These are phyloP conservation scores for Brachionus sp. DNA, from an alignment of 1,140 invertebrate genomes.

Conservation along the genomic window DNA sequence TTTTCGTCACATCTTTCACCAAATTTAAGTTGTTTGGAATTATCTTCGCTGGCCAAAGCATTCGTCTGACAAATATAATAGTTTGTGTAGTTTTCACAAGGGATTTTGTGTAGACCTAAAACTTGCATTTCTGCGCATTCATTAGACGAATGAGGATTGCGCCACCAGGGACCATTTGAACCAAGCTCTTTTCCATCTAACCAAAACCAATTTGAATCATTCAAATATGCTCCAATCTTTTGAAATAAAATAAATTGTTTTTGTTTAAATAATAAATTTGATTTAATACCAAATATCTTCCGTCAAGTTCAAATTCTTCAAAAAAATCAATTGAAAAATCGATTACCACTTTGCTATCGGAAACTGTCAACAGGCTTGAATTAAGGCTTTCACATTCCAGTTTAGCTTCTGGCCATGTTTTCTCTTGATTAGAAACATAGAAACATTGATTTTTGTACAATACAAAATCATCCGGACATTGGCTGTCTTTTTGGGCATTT, in stretches of 20 bases:
- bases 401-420: neutral
- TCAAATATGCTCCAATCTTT: neutral
- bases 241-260: neutral
- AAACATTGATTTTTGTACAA: neutral
- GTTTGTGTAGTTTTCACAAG: neutral
- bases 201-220: neutral
- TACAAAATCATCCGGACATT: neutral
- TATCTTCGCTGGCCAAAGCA: neutral
- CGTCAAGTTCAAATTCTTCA: neutral
- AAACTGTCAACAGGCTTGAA: neutral
- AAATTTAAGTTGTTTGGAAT: neutral
- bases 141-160: neutral
- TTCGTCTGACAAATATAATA: neutral
- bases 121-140: neutral
- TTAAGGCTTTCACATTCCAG: neutral
- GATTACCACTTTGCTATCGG: neutral
- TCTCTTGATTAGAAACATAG: neutral
- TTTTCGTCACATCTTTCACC: neutral
- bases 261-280: neutral
- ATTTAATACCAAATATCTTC: neutral
- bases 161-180: neutral
- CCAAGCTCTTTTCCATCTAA: neutral
- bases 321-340: neutral
- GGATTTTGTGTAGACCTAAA: neutral
- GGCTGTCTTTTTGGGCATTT: neutral